phyloP scores from a whole-genome alignment of 23 tunicate genomes.

The Halocynthia aurantium region DNA sequence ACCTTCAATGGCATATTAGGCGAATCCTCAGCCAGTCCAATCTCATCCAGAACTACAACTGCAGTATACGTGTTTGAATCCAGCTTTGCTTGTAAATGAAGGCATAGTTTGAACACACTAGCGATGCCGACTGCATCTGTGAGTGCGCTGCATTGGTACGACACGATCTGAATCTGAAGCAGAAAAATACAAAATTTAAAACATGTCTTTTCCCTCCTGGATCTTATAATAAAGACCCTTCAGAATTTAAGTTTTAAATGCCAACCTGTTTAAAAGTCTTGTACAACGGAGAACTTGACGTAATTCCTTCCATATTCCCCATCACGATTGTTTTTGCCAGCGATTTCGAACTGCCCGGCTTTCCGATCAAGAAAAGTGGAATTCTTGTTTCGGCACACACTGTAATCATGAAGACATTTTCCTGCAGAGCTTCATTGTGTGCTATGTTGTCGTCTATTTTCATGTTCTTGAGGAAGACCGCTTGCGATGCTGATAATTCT shows the following conservation, averaged over 20 bases:
- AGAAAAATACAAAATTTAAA: neutral
- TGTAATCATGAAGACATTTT: constrained; percentile 72
- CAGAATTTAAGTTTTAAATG: neutral
- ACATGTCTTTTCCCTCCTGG: neutral
- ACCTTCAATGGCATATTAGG: constrained; percentile 37
- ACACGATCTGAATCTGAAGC: constrained; percentile 30
- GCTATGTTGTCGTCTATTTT: constrained; percentile 59
- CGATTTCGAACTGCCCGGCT: constrained; percentile 88
- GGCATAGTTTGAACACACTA: constrained; percentile 46
- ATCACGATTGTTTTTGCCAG: constrained; percentile 73
- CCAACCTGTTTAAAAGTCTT: constrained; percentile 38
- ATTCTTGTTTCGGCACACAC: constrained; percentile 72
- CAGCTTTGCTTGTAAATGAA: constrained; percentile 43
- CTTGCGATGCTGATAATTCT: constrained; percentile 52
- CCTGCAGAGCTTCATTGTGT: constrained; percentile 69
- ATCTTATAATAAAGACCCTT: constrained; percentile 6
- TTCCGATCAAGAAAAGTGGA: constrained; percentile 70
- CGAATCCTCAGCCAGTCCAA: constrained; percentile 70
- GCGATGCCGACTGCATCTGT: constrained; percentile 76
- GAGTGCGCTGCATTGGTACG: constrained; percentile 62
- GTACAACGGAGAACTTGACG: constrained; percentile 35
- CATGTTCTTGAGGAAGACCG: constrained; percentile 29
- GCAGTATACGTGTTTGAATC: constrained; percentile 35
- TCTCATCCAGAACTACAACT: constrained; percentile 66
- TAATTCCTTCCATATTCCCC: constrained; percentile 59